Evolutionary conservation across 2,888 invertebrate species (phyloP).

Genomic region (Philereme vetulata): DNA sequence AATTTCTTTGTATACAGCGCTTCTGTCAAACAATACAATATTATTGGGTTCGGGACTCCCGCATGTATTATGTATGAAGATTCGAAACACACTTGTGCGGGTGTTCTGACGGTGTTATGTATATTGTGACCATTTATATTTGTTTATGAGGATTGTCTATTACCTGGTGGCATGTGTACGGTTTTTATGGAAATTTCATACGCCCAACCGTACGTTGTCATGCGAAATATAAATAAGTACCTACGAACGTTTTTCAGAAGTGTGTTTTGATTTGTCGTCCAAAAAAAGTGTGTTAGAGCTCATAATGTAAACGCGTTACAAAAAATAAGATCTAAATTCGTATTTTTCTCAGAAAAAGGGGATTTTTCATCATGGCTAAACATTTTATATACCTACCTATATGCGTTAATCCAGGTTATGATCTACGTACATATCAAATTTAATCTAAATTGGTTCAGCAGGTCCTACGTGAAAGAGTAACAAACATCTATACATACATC

Average conservation of each 20-base stretch:
- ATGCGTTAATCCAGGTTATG: too few species aligned
- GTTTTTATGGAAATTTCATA: conserved; percentile 26
- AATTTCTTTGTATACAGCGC: conserved; percentile 60
- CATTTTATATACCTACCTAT: too few species aligned
- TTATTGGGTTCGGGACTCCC: conserved; percentile 60
- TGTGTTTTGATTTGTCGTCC: conserved; percentile 2
- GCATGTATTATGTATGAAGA: conserved; percentile 74
- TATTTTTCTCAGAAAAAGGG: too few species aligned
- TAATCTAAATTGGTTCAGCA: too few species aligned
- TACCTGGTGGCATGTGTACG: conserved; percentile 17
- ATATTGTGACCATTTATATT: conserved; percentile 25
- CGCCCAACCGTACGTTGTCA: conserved; percentile 4
- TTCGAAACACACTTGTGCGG: conserved; percentile 51
- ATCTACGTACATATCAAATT: too few species aligned
- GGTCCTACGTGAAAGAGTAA: too few species aligned
- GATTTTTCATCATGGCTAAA: too few species aligned
- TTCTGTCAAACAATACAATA: conserved; percentile 71
- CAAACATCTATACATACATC: too few species aligned
- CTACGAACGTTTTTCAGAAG: background rate
- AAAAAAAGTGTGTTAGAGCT: background rate
- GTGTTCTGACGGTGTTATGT: conserved; percentile 21
- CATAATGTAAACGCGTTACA: too few species aligned
- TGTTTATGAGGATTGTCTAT: conserved; percentile 20
- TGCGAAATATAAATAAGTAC: conserved; percentile 10
- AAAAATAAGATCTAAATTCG: too few species aligned